Conservation (phyloP, 2,888 invertebrate genomes). For the Tenthredo mesomela region DNA sequence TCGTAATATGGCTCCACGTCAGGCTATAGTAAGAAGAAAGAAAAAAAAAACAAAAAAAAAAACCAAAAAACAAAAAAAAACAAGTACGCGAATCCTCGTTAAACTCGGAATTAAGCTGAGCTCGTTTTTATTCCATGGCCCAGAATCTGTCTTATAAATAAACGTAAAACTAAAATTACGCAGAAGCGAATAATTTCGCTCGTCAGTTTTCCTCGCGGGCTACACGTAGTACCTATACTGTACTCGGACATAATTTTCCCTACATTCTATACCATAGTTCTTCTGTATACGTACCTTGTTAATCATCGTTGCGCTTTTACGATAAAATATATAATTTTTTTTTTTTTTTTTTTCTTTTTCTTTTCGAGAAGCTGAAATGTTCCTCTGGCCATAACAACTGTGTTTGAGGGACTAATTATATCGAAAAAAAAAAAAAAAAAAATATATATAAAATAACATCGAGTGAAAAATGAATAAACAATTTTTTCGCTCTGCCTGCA, state of each 20-base stretch:
- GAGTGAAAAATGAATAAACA: not conserved
- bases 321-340: no score
- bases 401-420: not conserved
- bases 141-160: not conserved
- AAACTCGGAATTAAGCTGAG: not conserved
- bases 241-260: not conserved
- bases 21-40: not conserved
- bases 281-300: not conserved
- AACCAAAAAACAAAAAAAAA: not conserved
- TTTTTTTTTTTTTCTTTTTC: no score
- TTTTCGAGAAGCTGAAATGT: not conserved
- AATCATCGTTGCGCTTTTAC: not conserved
- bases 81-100: not conserved
- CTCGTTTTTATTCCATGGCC: not conserved
- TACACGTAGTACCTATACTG: not conserved
- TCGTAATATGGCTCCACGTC: not conserved
- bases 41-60: not conserved
- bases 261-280: not conserved
- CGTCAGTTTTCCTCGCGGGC: not conserved
- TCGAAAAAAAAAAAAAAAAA: not conserved
- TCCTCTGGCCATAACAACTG: not conserved
- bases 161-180: not conserved
- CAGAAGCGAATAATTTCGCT: not conserved
- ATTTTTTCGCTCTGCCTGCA: not conserved
- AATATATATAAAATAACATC: not conserved